Base-by-base conservation (phyloP, 2,113 vertebrate species). In the Ursus arctos region DNA sequence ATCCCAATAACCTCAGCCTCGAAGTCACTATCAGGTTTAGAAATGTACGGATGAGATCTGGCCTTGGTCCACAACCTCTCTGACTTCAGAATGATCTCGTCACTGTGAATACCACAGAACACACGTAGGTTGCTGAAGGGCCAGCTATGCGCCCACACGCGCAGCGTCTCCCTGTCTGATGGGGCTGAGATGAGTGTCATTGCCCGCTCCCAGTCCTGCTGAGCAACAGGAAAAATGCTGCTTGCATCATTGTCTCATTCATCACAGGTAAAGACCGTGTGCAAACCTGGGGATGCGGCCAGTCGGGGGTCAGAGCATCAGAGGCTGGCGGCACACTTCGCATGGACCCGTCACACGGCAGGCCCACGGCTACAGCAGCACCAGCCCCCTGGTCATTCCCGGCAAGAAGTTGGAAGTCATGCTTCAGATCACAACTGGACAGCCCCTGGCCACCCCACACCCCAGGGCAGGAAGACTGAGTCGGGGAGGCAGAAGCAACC, bases 51-150 rank as follows among this genome's bases (percentile, higher is more conserved):
- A 7, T 0, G 21, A n/a, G 28, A 28, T 10, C 19, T 2, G 0
- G 28, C 36, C 57, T 31, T 1, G 6, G 55, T 18, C 43, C 28
- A 1, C 22, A 77, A 19, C 28, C n/a, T 9, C 26, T 51, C 28
- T 40, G 76, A n/a, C 26, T 10, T 26, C 72, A 40, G 43, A 28
- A 21, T 2, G 1, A 12, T 3, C 63, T 28, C 16, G 4, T 9
- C 3, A 5, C 36, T 1, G 28, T 9, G 40, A 13, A 59, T 5
- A 59, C 0, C 2, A 0, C 4, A 22, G 40, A n/a, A 22, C 72
- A 13, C 49, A 24, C 12, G 5, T 0, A 1, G 1, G 16, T 0
- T 12, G 43, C 43, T 15, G 2, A 0, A 8, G 1, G 3, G 7
- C 31, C 28, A 5, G 53, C 53, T 9, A 6, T 0, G 0, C 2